phyloP scores from a whole-genome alignment of 2,113 vertebrate species.

The Spheniscus mendiculus region DNA sequence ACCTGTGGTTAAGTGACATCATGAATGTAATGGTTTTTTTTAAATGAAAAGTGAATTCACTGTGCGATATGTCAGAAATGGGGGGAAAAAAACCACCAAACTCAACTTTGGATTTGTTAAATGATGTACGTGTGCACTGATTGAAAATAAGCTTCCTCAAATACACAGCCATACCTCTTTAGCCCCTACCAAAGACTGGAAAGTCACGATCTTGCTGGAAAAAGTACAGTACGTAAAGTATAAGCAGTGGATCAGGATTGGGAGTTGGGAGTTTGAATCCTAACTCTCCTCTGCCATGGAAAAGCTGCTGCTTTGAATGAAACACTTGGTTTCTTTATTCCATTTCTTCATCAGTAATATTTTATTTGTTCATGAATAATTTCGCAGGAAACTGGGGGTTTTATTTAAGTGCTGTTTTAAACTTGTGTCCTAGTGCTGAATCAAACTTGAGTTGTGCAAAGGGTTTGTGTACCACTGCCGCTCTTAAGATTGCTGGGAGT shows the following conservation, averaged over 20 bases:
- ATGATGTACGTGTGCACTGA: background rate
- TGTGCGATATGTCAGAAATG: background rate
- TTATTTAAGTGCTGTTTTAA: background rate
- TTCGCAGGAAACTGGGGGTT: background rate
- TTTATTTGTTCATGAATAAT: background rate
- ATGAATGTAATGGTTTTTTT: background rate
- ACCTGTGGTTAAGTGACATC: background rate
- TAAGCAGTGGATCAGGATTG: background rate
- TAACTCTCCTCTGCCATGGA: background rate
- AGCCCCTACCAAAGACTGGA: background rate
- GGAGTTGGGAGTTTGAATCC: background rate
- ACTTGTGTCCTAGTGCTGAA: background rate
- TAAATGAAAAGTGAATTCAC: background rate
- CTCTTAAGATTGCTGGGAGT: background rate
- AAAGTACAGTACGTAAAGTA: background rate
- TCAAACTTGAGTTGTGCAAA: background rate
- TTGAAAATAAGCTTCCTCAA: background rate
- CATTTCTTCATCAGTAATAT: background rate
- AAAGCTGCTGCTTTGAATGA: background rate
- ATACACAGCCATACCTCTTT: background rate
- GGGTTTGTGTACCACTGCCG: rapidly evolving
- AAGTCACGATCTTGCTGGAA: background rate
- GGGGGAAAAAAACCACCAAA: background rate
- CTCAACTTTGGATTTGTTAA: background rate
- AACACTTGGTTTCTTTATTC: background rate